These are phyloP conservation scores for Uria lomvia DNA, from an alignment of 2,113 vertebrate genomes.

Conservation along the genomic window DNA sequence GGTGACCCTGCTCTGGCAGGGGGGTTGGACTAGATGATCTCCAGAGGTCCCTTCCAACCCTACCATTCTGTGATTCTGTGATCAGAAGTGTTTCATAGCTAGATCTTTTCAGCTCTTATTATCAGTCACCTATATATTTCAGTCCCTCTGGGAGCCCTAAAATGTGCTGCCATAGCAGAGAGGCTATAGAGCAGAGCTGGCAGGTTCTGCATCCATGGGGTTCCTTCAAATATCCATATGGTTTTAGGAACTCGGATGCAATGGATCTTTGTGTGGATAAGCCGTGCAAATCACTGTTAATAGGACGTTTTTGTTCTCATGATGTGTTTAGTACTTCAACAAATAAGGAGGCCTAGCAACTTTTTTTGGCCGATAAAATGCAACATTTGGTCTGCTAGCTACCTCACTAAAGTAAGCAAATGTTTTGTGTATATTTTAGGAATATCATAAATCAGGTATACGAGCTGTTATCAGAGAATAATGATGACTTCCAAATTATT, in stretches of 20 bases:
- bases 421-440: neutral
- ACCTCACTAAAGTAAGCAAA: neutral
- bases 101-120: neutral
- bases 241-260: neutral
- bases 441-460: neutral
- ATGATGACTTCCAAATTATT: neutral
- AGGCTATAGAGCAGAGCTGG: fast-evolving
- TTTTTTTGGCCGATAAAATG: neutral
- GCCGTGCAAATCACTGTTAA: neutral
- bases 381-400: neutral
- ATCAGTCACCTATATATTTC: neutral
- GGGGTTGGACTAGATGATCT: too few relatives aligned
- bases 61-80: too few relatives aligned
- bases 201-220: neutral
- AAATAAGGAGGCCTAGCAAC: neutral
- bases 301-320: neutral
- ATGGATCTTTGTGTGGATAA: neutral
- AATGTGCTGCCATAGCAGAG: neutral
- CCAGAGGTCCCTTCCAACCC: too few relatives aligned
- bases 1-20: too few relatives aligned
- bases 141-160: neutral
- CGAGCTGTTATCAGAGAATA: neutral
- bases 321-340: neutral
- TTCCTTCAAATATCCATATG: neutral
- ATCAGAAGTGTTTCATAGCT: neutral